Base-by-base conservation (phyloP, 2,888 invertebrate species). In the Heteropelma amictum region DNA sequence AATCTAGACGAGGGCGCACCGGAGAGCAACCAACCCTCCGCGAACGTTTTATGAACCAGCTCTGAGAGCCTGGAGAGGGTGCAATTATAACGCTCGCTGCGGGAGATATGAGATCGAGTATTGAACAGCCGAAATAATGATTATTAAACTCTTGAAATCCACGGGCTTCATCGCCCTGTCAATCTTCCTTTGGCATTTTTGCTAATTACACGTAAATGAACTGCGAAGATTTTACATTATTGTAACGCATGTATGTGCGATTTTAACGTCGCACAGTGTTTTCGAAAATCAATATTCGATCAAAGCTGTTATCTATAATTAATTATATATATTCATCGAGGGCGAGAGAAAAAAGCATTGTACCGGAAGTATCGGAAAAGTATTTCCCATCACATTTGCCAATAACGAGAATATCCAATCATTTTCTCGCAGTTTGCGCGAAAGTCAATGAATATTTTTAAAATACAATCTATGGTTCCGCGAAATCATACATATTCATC, bases 91-190 rank as follows among this genome's bases (percentile, higher is more conserved):
- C 65, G 58, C 70, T 54, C 45, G 68, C 33, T 40, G 40, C 38
- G 26, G 45, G 14, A 30, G 38, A 47, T 60, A 45, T 54, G 54
- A 42, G 54, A 23, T 5, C 1, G 65, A 63, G 7, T 45, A 26
- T 45, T 60, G 30, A 40, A 40, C 35, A 28, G 40, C 47, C 49
- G 65, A 65, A 70, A 61, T 70, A 70, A 70, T 74, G 54, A 65
- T 70, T 65, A 74, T 65, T 65, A 65, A 74, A 68, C 63, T 64
- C 63, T 64, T 69, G n/a, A 64, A 64, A 74, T 74, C 58, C 53
- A 51, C 49, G 26, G 6, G 23, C 17, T 47, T 40, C 35, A 26
- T 61, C 14, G n/a, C n/a, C 28, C 42, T 33, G 33, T 26, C 10
- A 21, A 58, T 33, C 63, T 30, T 56, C 21, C 30, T 56, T 49